phyloP scores from a whole-genome alignment of 2,113 vertebrate species.

The Salvelinus fontinalis region DNA sequence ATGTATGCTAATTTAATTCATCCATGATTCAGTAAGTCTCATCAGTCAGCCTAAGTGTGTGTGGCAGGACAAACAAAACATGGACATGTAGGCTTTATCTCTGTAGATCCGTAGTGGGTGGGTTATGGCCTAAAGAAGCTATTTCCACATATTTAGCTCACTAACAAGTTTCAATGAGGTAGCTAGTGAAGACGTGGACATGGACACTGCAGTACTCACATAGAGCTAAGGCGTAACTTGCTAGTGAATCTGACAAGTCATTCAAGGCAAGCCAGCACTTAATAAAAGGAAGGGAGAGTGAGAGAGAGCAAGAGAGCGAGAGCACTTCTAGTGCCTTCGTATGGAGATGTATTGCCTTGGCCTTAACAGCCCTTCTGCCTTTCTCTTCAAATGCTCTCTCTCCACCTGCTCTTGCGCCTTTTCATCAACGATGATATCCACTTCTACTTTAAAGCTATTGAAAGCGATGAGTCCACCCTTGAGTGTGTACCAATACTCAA shows the following conservation, averaged over 20 bases:
- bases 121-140: too few relatives aligned
- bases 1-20: constrained; percentile 34
- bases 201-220: too few relatives aligned
- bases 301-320: neutral
- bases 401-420: neutral
- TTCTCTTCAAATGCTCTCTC: neutral
- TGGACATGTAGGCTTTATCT: too few relatives aligned
- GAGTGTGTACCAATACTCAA: neutral
- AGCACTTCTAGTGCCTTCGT: neutral
- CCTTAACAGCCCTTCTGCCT: neutral
- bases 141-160: too few relatives aligned
- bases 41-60: neutral
- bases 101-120: too few relatives aligned
- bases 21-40: constrained; percentile 4
- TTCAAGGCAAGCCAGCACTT: too few relatives aligned
- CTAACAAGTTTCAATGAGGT: too few relatives aligned
- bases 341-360: neutral
- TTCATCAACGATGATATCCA: neutral
- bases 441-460: neutral
- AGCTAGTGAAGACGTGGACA: too few relatives aligned
- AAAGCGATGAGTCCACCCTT: neutral
- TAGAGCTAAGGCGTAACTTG: too few relatives aligned
- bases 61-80: neutral
- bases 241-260: too few relatives aligned
- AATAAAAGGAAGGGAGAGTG: too few relatives aligned